phyloP scores from a whole-genome alignment of 1,140 invertebrate species.

The Cherax destructor region DNA sequence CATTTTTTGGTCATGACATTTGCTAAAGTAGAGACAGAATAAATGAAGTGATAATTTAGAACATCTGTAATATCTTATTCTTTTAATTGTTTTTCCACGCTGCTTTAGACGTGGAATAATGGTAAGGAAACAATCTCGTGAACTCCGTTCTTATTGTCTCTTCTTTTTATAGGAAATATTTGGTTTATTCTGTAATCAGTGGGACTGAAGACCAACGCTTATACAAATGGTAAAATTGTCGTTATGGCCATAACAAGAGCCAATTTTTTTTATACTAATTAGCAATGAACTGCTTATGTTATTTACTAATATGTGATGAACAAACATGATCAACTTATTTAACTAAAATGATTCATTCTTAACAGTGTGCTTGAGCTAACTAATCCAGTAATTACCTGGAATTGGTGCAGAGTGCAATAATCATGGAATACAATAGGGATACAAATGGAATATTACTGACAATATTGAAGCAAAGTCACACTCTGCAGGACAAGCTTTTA shows the following conservation, averaged over 20 bases:
- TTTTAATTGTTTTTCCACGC: conserved; percentile 21
- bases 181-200: conserved; percentile 59
- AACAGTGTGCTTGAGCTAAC: background rate
- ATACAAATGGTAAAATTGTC: conserved; percentile 6
- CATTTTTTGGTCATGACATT: background rate
- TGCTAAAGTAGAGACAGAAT: too few species aligned
- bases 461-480: too few species aligned
- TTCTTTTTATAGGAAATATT: conserved; percentile 56
- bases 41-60: too few species aligned
- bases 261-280: background rate
- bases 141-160: background rate
- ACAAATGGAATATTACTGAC: too few species aligned
- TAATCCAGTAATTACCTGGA: background rate
- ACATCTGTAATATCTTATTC: background rate
- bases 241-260: background rate
- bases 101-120: conserved; percentile 3
- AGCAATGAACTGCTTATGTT: background rate
- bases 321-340: background rate
- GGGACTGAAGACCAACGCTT: conserved; percentile 4
- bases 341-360: background rate
- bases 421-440: background rate
- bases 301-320: background rate
- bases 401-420: background rate
- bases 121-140: background rate
- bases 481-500: too few species aligned